Percentiles rank a stretch among this genome's conserved stretches.
Evolutionary conservation across 1,140 invertebrate genomes (phyloP).

Genomic region (Caerostris darwini): DNA sequence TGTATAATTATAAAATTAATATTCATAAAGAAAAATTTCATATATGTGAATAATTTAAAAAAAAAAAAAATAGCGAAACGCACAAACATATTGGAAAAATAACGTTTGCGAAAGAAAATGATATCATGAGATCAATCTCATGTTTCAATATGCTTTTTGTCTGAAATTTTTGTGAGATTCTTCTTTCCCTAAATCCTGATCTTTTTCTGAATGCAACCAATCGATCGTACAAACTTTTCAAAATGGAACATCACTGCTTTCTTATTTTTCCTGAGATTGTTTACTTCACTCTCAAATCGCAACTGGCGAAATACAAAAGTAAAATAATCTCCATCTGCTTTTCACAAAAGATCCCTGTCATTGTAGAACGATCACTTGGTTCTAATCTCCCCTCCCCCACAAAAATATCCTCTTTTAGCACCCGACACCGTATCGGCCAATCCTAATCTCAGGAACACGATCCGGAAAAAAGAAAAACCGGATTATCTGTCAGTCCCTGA

Average conservation of each 20-base stretch:
- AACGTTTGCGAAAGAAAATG: background rate
- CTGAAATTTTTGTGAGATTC: background rate
- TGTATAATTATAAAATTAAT: too few species aligned
- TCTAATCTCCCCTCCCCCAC: conserved; percentile 25
- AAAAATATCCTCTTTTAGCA: conserved; percentile 27
- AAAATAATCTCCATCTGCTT: conserved; percentile 38
- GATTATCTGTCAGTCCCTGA: conserved; percentile 69
- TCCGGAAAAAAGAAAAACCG: background rate
- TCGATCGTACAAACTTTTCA: background rate
- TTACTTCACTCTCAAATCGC: background rate
- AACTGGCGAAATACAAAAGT: background rate
- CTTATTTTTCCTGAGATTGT: background rate
- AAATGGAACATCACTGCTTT: background rate
- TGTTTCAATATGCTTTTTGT: background rate
- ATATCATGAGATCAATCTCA: background rate
- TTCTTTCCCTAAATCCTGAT: background rate
- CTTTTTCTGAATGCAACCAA: background rate
- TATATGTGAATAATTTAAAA: too few species aligned
- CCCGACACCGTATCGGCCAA: conserved; percentile 21
- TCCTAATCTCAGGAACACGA: conserved; percentile 45
- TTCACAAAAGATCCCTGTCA: background rate
- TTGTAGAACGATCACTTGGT: conserved; percentile 27
- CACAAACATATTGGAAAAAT: background rate
- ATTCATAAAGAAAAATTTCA: too few species aligned
- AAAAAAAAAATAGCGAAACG: too few species aligned